These are phyloP conservation scores for Glandiceps talaboti DNA, from an alignment of 53 echinoderm and acorn worm species.

Conservation along the genomic window DNA sequence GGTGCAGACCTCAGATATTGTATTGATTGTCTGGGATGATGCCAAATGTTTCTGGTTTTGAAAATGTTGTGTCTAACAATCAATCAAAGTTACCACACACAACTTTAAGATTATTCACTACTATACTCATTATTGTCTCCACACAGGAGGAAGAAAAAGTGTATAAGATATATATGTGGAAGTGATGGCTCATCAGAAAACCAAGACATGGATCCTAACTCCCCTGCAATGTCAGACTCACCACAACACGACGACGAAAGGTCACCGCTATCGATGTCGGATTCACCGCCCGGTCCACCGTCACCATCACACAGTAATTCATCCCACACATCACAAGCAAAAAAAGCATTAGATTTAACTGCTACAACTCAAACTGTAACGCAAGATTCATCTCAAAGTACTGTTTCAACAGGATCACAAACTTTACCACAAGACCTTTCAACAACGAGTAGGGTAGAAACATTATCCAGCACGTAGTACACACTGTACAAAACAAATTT, in stretches of 20 bases:
- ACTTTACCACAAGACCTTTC: not conserved
- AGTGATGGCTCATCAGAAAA: slow-evolving; percentile 59
- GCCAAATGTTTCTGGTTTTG: no score
- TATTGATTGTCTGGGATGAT: no score
- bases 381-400: not conserved
- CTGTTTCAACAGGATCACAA: not conserved
- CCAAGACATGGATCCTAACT: slow-evolving; percentile 52
- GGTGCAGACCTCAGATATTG: no score
- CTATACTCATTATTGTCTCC: not conserved
- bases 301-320: not conserved
- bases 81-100: no score
- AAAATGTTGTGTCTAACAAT: no score
- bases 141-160: slow-evolving; percentile 98
- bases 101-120: no score
- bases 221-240: not conserved
- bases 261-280: not conserved
- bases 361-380: not conserved
- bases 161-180: slow-evolving; percentile 81
- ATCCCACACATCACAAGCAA: not conserved
- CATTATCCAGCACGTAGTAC: not conserved
- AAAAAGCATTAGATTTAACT: not conserved
- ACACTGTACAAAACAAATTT: not conserved
- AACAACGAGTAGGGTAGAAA: not conserved
- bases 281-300: not conserved
- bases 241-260: not conserved